Evolutionary conservation across 2,113 vertebrate species (phyloP), one percentile per base, ranked within the genome.

Genomic region (Sapajus apella): DNA sequence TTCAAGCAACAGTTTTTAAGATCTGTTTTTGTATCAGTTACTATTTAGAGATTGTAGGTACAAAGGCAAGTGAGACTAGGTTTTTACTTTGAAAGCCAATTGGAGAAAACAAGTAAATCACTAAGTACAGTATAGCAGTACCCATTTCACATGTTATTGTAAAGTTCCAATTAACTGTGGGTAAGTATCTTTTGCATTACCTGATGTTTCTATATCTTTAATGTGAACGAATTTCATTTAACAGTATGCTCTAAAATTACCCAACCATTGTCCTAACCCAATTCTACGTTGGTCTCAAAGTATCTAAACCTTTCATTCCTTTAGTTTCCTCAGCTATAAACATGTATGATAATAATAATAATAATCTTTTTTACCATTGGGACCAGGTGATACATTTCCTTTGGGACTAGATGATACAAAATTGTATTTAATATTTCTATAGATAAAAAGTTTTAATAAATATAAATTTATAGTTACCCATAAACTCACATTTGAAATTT

Each of bases 241-340:
- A 17, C 7, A 30, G 5, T 43, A 5, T 90, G 11, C 55, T 87
- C 25, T 40, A 73, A 89, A 93, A 79, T 93, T 76, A 79, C 14
- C 16, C 17, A 94, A 9, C 30, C 37, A 18, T 89, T 68, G 17
- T 77, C 11, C 37, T 90, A 90, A 85, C 37, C 30, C 6, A 94
- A n/a, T 76, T 90, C 56, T 55, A 11, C 55, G 12, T 45, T 88
- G n/a, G 13, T 85, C 25, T 84, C 86, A 25, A 58, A 77, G 80
- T 56, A 8, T 25, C 17, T 35, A 76, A 61, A 75, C 13, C 8
- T 81, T 91, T 90, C n/a, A 79, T 94, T 94, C 32, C 76, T 91
- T 91, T 5, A 80, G 52, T 85, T 84, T 95, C 21, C 77, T 97
- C n/a, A 55, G 90, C 37, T 87, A 4, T 43, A 88, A 97, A 73